Base-by-base conservation (phyloP, 2,888 invertebrate genomes). In the Pseudococcus longispinus region DNA sequence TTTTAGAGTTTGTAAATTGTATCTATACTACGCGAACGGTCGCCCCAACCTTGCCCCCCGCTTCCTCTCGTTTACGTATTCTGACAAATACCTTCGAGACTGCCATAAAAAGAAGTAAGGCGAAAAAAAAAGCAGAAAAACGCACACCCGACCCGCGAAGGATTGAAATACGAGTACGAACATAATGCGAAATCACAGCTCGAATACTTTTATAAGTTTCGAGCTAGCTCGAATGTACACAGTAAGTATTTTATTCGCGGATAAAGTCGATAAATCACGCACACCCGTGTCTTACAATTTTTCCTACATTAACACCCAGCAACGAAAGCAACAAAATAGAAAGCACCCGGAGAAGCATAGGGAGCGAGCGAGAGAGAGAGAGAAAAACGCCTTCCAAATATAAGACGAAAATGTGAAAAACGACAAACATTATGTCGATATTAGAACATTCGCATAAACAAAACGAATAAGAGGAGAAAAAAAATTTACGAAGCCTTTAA, bases 401-500 rank as follows among this genome's bases (percentile, higher is more conserved):
- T 80, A 80, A 37, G 42, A 20, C 37, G 77, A 37, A 42, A 80
- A 80, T 80, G 42, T 80, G 77, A 80, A 80, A 80, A 80, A 80
- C 77, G 77, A 80, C 77, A 42, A 80, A 80, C 77, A 80, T 80
- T 80, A 80, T 42, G 77, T 80, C 42, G 77, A 80, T 80, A 80
- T 80, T 37, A 80, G 77, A 80, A 80, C 77, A 42, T 80, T 80
- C 37, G 77, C 77, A 42, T 80, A 80, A 80, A 80, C 77, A 80
- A 80, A 80, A 80, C 32, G 42, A 80, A 80, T 70, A 80, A 80
- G 42, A 42, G 77, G 20, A 60, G 60, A 32, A 74, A 42, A 80
- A 42, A 80, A 80, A 80, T 42, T 77, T 80, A 80, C 77, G 77
- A 80, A 80, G 77, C 77, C 77, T 80, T 80, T 80, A 80, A 80